A percentile compares a stretch with the other conserved stretches of the same genome.
Evolutionary conservation across 2,113 vertebrate species (phyloP).

Genomic region (Vulpes ferrilata): DNA sequence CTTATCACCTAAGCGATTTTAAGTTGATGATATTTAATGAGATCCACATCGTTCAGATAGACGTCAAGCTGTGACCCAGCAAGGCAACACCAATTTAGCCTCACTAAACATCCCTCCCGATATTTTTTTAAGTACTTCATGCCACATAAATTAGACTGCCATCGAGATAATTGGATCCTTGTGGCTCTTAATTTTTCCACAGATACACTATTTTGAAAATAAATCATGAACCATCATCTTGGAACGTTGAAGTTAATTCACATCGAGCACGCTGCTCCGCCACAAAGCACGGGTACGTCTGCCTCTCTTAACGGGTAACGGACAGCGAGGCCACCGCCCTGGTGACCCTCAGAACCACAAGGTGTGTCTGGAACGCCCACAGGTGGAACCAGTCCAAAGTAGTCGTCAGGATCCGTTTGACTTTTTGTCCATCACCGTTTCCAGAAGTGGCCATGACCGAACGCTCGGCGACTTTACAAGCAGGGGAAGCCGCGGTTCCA

Average conservation of each 20-base stretch:
- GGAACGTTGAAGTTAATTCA: slow-evolving; percentile 6
- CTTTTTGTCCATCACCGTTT: not conserved
- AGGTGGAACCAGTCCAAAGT: accelerated
- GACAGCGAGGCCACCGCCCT: accelerated
- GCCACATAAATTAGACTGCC: slow-evolving; percentile 78
- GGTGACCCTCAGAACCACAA: accelerated
- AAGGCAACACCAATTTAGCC: slow-evolving; percentile 74
- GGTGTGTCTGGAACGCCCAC: too few species aligned
- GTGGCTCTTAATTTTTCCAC: slow-evolving; percentile 82
- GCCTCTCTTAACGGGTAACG: accelerated
- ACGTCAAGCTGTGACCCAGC: slow-evolving; percentile 82
- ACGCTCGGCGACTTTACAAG: not conserved
- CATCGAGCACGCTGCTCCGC: not conserved
- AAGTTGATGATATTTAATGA: slow-evolving; percentile 80
- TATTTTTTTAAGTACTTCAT: slow-evolving; percentile 71
- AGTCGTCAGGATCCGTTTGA: not conserved
- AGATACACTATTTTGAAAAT: slow-evolving; percentile 84
- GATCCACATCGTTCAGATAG: slow-evolving; percentile 54
- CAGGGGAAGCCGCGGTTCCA: not conserved
- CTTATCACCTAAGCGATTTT: slow-evolving; percentile 54
- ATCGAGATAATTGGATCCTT: slow-evolving; percentile 83
- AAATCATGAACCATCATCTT: slow-evolving; percentile 70
- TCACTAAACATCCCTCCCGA: slow-evolving; percentile 70
- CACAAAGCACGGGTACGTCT: accelerated
- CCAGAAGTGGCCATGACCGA: not conserved